Conservation (phyloP, 2,797 vertebrate species). For the Balearica regulorum region DNA sequence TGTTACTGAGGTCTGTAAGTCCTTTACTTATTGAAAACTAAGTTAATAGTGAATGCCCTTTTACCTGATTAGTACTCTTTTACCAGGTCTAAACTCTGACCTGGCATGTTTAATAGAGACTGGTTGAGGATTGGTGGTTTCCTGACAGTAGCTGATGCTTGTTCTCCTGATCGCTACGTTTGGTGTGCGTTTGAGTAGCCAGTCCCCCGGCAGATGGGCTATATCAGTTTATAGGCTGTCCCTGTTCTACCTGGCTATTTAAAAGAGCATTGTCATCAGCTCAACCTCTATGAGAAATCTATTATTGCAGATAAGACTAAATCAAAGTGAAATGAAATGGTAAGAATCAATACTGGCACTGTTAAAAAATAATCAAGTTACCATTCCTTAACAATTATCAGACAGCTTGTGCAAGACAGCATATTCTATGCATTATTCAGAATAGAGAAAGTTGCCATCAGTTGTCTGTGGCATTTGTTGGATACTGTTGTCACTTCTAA, state of each 20-base stretch:
- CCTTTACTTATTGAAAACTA: neutral
- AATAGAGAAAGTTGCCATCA: neutral
- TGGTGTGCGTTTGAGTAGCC: accelerated
- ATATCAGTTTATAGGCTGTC: neutral
- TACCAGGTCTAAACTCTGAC: neutral
- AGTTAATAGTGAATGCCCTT: neutral
- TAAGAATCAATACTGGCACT: neutral
- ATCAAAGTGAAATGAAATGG: neutral
- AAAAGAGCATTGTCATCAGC: neutral
- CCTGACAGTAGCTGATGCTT: neutral
- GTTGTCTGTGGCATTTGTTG: neutral
- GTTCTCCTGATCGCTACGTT: neutral
- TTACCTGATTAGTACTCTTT: neutral
- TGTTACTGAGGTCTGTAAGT: neutral
- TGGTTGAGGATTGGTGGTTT: neutral
- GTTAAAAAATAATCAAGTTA: neutral
- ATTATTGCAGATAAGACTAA: neutral
- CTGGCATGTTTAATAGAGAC: neutral
- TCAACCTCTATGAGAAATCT: neutral
- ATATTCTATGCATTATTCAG: neutral
- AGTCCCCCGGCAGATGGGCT: neutral
- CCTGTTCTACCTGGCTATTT: neutral
- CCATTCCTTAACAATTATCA: neutral
- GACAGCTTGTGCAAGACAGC: neutral
- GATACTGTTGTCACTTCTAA: neutral